These are phyloP conservation scores for Isoperla grammatica DNA, from an alignment of 2,888 invertebrate genomes.

Conservation along the genomic window DNA sequence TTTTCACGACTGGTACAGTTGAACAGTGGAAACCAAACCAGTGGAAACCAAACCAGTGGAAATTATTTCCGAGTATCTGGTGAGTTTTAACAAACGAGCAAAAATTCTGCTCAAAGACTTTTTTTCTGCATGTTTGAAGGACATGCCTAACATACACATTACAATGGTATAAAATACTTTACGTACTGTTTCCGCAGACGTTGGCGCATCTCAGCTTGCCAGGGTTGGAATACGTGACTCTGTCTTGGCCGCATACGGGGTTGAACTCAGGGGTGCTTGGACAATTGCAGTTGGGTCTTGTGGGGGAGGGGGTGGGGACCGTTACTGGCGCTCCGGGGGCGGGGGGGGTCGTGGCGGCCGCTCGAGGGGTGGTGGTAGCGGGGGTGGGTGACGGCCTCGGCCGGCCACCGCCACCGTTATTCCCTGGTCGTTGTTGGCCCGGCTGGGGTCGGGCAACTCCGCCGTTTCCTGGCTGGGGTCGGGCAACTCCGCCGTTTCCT, in stretches of 20 bases:
- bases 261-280: conserved; percentile 29
- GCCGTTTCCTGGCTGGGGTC: not conserved
- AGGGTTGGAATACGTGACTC: conserved; percentile 26
- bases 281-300: conserved; percentile 20
- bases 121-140: no score
- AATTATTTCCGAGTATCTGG: no score
- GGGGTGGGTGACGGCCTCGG: not conserved
- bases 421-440: no score
- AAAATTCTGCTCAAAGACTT: no score
- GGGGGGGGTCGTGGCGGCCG: not conserved
- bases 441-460: not conserved
- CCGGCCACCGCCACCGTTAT: not conserved
- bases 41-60: no score
- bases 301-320: conserved; percentile 9
- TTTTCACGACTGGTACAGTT: no score
- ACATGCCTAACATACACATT: no score
- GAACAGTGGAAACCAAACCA: no score
- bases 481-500: not conserved
- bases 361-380: not conserved
- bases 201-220: conserved; percentile 28
- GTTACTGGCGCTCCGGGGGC: not conserved
- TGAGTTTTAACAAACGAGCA: no score
- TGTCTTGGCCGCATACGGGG: conserved; percentile 29
- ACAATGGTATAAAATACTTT: not conserved
- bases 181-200: conserved; percentile 26